Evolutionary conservation across 53 echinoderm and acorn worm genomes (phyloP), one percentile per base, ranked within the genome.

Genomic region (Mesocentrotus franciscanus): DNA sequence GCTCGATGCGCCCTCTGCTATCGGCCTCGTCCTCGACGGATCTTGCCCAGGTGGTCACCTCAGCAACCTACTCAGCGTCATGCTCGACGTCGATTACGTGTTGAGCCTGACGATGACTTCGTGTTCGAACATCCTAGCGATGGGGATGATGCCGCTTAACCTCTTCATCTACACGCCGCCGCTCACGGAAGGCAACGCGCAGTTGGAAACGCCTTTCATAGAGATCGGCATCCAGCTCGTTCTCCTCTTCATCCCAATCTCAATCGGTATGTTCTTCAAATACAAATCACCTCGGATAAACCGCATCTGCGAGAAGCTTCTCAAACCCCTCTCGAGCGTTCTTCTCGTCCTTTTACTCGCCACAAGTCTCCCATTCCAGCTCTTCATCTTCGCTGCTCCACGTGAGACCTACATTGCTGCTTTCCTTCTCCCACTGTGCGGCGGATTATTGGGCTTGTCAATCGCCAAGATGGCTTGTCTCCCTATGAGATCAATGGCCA

Each of bases 71-170:
- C 92, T 97, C 91, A 97, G 97, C 72, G 87, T 98, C 39, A 95
- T 99, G 49, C 90, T 99, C 10, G 99, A 98, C 92, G 97, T 97
- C 78, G 98, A 99, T 72, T 95, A 97, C 70, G 96, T 96, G 14
- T 95, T 99, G 10, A 99, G 99, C 39, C 94, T 99, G 30, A 98
- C 99, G 58, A 99, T 99, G 99, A 99, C 99, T 56, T 95, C 95
- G 22, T 97, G 95, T 93, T 99, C 98, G 26, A 97, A 97, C 5
- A 93, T 99, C 33, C 49, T 97, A 26, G 99, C 99, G 20, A 81
- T 99, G 56, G 99, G 96, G 22, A 96, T 98, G 95, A 99, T 98
- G 98, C 99, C 99, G 6, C 95, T 98, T 4, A 99, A 99, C 85
- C 96, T 99, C 4, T 94, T 95, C 66, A 97, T 99, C 96, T 99